Conservation (phyloP, 2,888 invertebrate genomes). For the Athetis lepigone region DNA sequence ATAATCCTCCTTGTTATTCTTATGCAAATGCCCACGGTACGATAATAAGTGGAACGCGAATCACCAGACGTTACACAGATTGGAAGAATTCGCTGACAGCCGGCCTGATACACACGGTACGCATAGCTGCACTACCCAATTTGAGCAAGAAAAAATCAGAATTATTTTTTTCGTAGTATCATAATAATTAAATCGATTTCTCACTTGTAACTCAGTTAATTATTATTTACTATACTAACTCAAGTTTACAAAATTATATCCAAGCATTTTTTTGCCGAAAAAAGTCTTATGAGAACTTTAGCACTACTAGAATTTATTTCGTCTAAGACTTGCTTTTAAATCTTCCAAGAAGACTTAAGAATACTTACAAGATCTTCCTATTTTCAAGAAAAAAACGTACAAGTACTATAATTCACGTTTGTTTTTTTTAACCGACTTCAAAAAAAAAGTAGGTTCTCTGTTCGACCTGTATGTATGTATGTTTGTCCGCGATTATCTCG, state of each 20-base stretch:
- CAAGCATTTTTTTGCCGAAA: background rate
- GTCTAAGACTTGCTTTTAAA: too few species aligned
- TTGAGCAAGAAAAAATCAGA: too few species aligned
- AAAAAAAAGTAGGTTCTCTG: too few species aligned
- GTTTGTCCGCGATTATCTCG: too few species aligned
- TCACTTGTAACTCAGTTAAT: background rate
- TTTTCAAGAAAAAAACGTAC: too few species aligned
- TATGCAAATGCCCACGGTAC: constrained; percentile 89
- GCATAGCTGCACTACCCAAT: background rate
- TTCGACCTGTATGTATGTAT: too few species aligned
- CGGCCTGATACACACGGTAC: constrained; percentile 63
- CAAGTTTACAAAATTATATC: background rate
- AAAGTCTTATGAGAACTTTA: background rate
- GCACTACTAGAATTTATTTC: background rate
- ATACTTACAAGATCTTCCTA: background rate
- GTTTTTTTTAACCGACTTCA: too few species aligned
- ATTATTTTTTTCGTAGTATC: background rate
- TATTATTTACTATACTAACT: too few species aligned
- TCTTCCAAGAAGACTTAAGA: background rate
- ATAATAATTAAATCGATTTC: too few species aligned
- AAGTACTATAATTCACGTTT: too few species aligned
- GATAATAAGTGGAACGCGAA: constrained; percentile 89
- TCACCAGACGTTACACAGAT: constrained; percentile 88
- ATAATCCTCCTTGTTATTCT: constrained; percentile 90
- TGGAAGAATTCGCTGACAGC: constrained; percentile 85